A percentile compares a stretch with the other conserved stretches of the same genome.
These are phyloP conservation scores for Recurvirostra avosetta DNA, from an alignment of 2,113 vertebrate species.

Conservation along the genomic window DNA sequence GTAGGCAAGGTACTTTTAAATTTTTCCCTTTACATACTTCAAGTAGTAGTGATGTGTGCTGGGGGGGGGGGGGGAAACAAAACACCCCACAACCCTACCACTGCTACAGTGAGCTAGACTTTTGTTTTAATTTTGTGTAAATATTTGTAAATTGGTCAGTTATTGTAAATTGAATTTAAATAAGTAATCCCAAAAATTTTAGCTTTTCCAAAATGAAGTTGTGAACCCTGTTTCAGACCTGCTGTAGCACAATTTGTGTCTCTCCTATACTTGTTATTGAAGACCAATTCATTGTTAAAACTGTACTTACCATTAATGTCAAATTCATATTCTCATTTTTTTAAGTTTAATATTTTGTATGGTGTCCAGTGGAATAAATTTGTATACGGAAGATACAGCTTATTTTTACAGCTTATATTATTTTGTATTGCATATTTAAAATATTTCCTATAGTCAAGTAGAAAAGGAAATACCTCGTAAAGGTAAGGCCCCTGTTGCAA, in stretches of 20 bases:
- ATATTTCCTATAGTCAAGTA: background rate
- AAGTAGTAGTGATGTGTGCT: constrained; percentile 15
- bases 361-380: constrained; percentile 70
- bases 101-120: constrained; percentile 16
- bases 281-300: constrained; percentile 52
- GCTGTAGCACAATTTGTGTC: constrained; percentile 65
- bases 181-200: constrained; percentile 42
- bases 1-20: background rate
- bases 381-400: constrained; percentile 52
- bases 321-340: constrained; percentile 47
- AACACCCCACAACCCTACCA: background rate
- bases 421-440: background rate
- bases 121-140: constrained; percentile 48
- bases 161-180: constrained; percentile 53
- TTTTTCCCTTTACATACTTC: constrained; percentile 33
- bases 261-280: constrained; percentile 42
- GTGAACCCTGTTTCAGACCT: constrained; percentile 44
- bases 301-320: constrained; percentile 31
- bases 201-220: constrained; percentile 14
- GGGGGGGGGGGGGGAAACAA: background rate
- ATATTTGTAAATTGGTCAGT: constrained; percentile 61
- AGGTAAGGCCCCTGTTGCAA: background rate
- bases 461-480: background rate
- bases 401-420: background rate
- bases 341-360: constrained; percentile 72